A percentile compares a stretch with the other conserved stretches of the same genome.
phyloP scores from a whole-genome alignment of 2,888 invertebrate species.

The Aspidiotus destructor region DNA sequence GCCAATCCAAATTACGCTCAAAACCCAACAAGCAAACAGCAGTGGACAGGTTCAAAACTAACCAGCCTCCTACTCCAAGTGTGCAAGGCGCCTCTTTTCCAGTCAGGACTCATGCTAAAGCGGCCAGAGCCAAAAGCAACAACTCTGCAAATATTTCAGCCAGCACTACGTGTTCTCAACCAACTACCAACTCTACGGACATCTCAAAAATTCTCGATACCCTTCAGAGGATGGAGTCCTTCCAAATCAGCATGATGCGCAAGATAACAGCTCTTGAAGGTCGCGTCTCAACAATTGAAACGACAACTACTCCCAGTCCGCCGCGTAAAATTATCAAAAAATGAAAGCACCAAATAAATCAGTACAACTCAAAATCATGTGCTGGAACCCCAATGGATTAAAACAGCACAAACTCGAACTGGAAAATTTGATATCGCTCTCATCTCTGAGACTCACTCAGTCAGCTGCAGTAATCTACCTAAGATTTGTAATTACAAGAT shows the following conservation, averaged over 20 bases:
- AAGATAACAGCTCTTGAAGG: background rate
- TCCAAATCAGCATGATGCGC: background rate
- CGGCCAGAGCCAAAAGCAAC: too few relatives aligned
- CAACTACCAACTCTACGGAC: too few relatives aligned
- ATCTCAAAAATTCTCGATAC: background rate
- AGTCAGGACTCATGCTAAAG: too few relatives aligned
- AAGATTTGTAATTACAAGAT: background rate
- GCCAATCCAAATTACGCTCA: too few relatives aligned
- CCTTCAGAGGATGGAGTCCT: background rate
- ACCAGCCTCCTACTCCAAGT: too few relatives aligned
- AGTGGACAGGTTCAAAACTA: too few relatives aligned
- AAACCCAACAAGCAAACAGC: too few relatives aligned
- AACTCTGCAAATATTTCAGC: too few relatives aligned
- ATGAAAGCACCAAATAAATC: background rate
- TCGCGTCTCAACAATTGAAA: too few relatives aligned
- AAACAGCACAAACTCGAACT: slow-evolving; percentile 14
- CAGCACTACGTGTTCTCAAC: too few relatives aligned
- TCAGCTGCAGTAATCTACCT: background rate
- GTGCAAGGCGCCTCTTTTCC: too few relatives aligned
- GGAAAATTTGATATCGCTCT: slow-evolving; percentile 13
- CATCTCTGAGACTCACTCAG: slow-evolving; percentile 8
- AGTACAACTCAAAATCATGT: slow-evolving; percentile 9
- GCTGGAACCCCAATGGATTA: slow-evolving; percentile 29
- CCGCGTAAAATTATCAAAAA: background rate
- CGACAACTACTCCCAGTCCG: background rate